Percentiles rank a stretch among this genome's conserved stretches.
Evolutionary conservation across 1,140 invertebrate species (phyloP).

Genomic region (Scaptomyza pallida): DNA sequence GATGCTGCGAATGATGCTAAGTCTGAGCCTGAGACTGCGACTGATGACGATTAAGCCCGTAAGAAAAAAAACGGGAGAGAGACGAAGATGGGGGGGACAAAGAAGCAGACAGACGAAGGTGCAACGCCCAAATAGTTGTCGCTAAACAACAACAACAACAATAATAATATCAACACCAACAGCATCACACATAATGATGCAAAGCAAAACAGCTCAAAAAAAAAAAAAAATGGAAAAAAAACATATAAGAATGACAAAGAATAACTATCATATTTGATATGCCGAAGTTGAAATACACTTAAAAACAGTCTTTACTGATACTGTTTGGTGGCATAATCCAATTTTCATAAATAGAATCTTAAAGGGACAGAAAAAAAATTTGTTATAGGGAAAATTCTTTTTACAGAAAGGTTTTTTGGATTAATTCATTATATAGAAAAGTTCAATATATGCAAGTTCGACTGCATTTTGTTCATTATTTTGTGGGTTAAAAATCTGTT

Average conservation of each 20-base stretch:
- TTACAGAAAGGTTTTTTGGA: no score
- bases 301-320: no score
- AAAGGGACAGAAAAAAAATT: no score
- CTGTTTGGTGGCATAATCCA: no score
- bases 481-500: no score
- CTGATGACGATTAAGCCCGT: background rate
- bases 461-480: no score
- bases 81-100: background rate
- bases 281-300: conserved; percentile 16
- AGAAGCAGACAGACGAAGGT: conserved; percentile 18
- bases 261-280: background rate
- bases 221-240: background rate
- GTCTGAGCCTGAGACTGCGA: conserved; percentile 1
- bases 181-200: conserved; percentile 5
- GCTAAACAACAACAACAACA: conserved; percentile 7
- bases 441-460: no score
- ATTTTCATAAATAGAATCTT: no score
- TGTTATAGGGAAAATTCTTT: no score
- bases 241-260: background rate
- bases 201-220: conserved; percentile 16
- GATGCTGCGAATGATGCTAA: conserved; percentile 7
- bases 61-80: background rate
- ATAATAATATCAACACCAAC: background rate
- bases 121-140: conserved; percentile 61
- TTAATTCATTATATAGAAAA: no score